phyloP scores from a whole-genome alignment of 2,888 invertebrate species.

The Mesoligia furuncula region DNA sequence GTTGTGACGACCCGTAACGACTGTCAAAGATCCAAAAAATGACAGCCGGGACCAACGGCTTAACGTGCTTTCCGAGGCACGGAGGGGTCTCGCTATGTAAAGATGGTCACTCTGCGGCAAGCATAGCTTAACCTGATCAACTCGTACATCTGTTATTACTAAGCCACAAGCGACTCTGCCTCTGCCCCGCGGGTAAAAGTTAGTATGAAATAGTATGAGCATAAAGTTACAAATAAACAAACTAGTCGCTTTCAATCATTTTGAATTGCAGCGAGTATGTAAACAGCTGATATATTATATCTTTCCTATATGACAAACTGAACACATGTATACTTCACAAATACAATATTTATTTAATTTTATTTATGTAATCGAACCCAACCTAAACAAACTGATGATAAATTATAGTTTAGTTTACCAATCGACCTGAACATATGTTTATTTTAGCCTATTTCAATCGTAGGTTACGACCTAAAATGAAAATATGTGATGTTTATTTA shows the following conservation, averaged over 20 bases:
- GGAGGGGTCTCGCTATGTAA: neutral
- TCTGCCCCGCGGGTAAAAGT: too few species aligned
- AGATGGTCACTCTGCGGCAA: neutral
- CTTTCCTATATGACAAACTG: neutral
- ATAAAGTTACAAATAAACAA: neutral
- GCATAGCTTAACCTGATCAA: neutral
- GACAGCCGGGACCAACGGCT: too few species aligned
- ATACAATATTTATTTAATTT: conserved; percentile 20
- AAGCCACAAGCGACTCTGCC: neutral
- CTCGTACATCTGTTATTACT: neutral
- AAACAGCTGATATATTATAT: neutral
- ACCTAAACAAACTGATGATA: conserved; percentile 14
- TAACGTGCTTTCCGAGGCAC: neutral
- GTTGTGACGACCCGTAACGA: too few species aligned
- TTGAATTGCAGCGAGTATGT: neutral
- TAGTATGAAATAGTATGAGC: neutral
- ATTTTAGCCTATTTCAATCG: neutral
- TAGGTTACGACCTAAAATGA: neutral
- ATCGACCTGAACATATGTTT: neutral
- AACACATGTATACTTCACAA: neutral
- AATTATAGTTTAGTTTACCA: neutral
- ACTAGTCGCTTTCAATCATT: neutral
- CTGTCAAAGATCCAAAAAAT: neutral
- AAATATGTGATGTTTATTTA: neutral
- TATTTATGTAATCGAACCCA: conserved; percentile 4